phyloP scores from a whole-genome alignment of 2,797 vertebrate genomes.

The Pyrocephalus nanus region DNA sequence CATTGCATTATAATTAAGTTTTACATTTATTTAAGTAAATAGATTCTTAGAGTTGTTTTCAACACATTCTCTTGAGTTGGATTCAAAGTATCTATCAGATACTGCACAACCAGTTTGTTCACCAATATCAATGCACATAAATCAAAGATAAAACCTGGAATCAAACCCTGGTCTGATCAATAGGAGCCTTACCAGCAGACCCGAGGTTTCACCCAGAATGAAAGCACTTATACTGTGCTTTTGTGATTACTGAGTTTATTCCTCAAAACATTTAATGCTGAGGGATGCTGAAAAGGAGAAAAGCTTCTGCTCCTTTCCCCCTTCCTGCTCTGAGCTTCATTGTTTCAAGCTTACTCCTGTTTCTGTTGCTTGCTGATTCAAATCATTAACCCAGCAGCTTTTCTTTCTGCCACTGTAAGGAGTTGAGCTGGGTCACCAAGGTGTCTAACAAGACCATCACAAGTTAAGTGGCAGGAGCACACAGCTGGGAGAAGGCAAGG shows the following conservation, averaged over 20 bases:
- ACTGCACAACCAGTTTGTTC: not conserved
- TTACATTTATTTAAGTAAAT: constrained; percentile 52
- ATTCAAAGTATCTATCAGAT: constrained; percentile 3
- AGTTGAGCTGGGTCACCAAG: not conserved
- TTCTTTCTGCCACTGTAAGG: not conserved
- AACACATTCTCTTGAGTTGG: not conserved
- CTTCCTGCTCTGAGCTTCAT: not conserved
- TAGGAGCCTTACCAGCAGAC: not conserved
- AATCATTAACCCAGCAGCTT: not conserved
- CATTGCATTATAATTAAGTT: constrained; percentile 46
- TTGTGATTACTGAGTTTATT: not conserved
- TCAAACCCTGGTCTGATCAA: not conserved
- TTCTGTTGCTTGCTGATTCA: not conserved
- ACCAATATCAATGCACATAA: not conserved
- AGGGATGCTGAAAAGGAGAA: not conserved
- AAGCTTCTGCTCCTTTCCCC: not conserved
- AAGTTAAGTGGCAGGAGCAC: not conserved
- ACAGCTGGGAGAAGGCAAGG: not conserved
- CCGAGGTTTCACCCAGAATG: not conserved
- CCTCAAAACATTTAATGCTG: not conserved
- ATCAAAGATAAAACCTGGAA: not conserved
- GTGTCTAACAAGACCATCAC: not conserved
- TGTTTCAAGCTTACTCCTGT: not conserved
- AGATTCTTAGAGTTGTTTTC: constrained; percentile 14
- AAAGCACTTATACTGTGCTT: not conserved